Conservation (phyloP, 2,888 invertebrate genomes). For the Eristalinus aeneus region DNA sequence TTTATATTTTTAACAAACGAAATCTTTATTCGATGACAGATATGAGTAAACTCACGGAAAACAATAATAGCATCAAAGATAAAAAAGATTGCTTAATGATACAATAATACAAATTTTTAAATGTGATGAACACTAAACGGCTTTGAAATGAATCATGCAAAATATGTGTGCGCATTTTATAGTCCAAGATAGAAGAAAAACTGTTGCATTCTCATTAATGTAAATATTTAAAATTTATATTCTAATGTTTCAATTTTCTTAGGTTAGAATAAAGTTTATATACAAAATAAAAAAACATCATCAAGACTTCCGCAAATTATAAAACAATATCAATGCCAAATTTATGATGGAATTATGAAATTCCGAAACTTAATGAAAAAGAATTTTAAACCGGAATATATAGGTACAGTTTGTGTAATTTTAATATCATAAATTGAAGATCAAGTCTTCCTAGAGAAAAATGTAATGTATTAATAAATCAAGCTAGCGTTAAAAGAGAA, state of each 20-base stretch:
- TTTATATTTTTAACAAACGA: not conserved
- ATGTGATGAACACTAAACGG: conserved; percentile 65
- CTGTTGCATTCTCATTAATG: conserved; percentile 53
- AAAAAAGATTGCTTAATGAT: conserved; percentile 59
- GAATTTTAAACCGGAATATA: conserved; percentile 52
- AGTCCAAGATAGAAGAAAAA: conserved; percentile 49
- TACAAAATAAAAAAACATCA: conserved; percentile 57
- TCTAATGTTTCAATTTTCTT: conserved; percentile 61
- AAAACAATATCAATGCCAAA: conserved; percentile 68
- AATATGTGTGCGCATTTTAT: conserved; percentile 49
- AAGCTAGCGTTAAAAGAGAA: conserved; percentile 67
- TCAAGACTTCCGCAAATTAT: conserved; percentile 64
- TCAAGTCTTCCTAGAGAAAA: conserved; percentile 70
- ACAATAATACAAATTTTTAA: conserved; percentile 68
- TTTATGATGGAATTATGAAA: conserved; percentile 59
- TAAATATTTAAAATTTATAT: conserved; percentile 56
- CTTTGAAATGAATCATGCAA: conserved; percentile 57
- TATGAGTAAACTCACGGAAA: not conserved
- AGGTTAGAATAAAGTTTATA: conserved; percentile 61
- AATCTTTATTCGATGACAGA: not conserved
- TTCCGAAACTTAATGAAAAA: conserved; percentile 31
- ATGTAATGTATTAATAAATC: conserved; percentile 61
- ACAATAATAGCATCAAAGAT: conserved; percentile 26
- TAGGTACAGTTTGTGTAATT: conserved; percentile 64
- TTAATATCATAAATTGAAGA: conserved; percentile 70